Conservation (phyloP, 2,888 invertebrate species). For the Steinernema scapterisci region DNA sequence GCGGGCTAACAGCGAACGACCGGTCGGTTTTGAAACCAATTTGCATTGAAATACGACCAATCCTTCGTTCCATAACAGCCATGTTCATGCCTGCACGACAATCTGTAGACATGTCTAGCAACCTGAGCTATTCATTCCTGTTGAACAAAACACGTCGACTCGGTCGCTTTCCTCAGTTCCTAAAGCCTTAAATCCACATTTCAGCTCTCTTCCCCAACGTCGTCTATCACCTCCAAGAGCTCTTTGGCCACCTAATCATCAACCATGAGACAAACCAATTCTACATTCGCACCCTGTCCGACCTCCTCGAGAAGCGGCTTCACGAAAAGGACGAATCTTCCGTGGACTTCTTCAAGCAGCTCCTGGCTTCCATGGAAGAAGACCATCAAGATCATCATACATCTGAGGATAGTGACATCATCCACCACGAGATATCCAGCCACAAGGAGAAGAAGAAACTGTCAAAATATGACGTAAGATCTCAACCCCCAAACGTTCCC, state of each 20-base stretch:
- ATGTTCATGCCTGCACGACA: no score
- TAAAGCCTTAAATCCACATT: neutral
- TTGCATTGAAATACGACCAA: no score
- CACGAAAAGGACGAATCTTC: neutral
- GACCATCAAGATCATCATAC: neutral
- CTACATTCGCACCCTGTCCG: neutral
- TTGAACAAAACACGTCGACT: no score
- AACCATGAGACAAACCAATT: neutral
- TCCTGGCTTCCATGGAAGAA: constrained; percentile 9
- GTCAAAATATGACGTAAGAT: neutral
- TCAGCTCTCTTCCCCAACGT: neutral
- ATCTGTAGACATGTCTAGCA: no score
- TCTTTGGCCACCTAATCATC: neutral
- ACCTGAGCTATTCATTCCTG: no score
- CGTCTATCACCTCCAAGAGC: neutral
- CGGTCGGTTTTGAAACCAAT: no score
- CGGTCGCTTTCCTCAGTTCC: no score
- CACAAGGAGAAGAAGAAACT: neutral
- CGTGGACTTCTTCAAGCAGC: constrained; percentile 8
- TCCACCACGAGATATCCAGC: neutral
- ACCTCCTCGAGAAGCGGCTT: neutral
- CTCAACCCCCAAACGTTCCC: no score
- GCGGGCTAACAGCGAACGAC: no score
- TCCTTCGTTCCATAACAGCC: no score
- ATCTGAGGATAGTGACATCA: constrained; percentile 12